Conservation (phyloP, 2,797 vertebrate genomes). For the Ctenosaura bakeri region DNA sequence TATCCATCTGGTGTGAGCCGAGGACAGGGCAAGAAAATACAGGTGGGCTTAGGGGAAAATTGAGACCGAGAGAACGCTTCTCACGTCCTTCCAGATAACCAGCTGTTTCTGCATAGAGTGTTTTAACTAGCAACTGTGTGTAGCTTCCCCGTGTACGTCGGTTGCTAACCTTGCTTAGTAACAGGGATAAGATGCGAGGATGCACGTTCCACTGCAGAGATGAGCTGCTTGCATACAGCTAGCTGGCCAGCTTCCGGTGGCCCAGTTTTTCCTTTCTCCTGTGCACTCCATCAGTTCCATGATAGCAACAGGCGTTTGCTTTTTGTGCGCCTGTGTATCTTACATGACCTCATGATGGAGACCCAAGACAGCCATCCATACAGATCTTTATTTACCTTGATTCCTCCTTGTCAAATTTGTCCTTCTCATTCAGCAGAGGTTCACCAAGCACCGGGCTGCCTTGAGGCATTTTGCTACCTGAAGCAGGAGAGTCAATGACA, state of each 20-base stretch:
- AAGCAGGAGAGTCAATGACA: too few species aligned
- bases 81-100: background rate
- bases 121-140: background rate
- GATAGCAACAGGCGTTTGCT: background rate
- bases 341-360: too few species aligned
- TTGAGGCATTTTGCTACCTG: too few species aligned
- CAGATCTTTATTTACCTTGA: background rate
- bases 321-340: too few species aligned
- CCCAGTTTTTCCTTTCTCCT: background rate
- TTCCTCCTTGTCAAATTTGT: background rate
- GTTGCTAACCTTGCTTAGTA: constrained; percentile 49
- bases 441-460: background rate
- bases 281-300: background rate
- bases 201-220: constrained; percentile 41
- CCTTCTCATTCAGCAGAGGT: background rate
- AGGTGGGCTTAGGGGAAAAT: background rate
- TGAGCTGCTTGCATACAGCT: background rate
- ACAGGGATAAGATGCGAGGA: constrained; percentile 2
- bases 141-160: background rate
- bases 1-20: background rate
- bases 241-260: background rate
- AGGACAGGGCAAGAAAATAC: background rate
- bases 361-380: background rate
- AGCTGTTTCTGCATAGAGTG: too few species aligned
- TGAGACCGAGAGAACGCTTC: background rate